Evolutionary conservation across 2,797 vertebrate genomes (phyloP).

Genomic region (Amphiprion clarkii): DNA sequence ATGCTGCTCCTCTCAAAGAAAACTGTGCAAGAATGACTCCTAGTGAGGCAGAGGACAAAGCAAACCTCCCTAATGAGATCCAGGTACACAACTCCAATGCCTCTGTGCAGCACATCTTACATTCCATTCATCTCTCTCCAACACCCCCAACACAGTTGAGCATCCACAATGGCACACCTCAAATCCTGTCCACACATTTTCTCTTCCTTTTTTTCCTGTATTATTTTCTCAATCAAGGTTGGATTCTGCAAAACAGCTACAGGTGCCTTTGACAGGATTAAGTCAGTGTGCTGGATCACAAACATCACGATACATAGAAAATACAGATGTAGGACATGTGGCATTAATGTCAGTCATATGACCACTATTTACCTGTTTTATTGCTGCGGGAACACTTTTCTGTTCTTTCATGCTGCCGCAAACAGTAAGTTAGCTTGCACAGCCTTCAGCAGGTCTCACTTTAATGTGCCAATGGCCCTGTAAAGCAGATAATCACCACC

Average conservation of each 20-base stretch:
- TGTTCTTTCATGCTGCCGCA: conserved; percentile 55
- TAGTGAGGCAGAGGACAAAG: conserved; percentile 65
- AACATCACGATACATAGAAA: not conserved
- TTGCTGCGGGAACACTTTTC: conserved; percentile 58
- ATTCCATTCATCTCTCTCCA: conserved; percentile 59
- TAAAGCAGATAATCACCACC: conserved; percentile 75
- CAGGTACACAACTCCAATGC: conserved; percentile 66
- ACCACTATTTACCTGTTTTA: conserved; percentile 68
- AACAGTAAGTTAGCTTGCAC: conserved; percentile 46
- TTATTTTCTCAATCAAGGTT: conserved; percentile 21
- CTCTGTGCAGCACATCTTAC: conserved; percentile 42
- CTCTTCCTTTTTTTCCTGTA: conserved; percentile 2
- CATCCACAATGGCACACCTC: conserved; percentile 37
- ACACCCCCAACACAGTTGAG: conserved; percentile 32
- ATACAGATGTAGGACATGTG: conserved; percentile 19
- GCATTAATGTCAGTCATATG: conserved; percentile 48
- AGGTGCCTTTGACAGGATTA: conserved; percentile 7
- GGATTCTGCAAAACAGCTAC: conserved; percentile 7
- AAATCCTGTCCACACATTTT: conserved; percentile 21
- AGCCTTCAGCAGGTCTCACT: conserved; percentile 59
- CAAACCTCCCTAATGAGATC: conserved; percentile 71
- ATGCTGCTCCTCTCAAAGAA: conserved; percentile 47
- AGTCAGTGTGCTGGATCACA: conserved; percentile 8
- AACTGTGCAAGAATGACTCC: conserved; percentile 54
- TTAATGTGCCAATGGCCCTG: conserved; percentile 70